Percentiles rank a stretch among this genome's conserved stretches.
These are phyloP conservation scores for Bombyx mandarina DNA, from an alignment of 1,140 invertebrate species.

Conservation along the genomic window DNA sequence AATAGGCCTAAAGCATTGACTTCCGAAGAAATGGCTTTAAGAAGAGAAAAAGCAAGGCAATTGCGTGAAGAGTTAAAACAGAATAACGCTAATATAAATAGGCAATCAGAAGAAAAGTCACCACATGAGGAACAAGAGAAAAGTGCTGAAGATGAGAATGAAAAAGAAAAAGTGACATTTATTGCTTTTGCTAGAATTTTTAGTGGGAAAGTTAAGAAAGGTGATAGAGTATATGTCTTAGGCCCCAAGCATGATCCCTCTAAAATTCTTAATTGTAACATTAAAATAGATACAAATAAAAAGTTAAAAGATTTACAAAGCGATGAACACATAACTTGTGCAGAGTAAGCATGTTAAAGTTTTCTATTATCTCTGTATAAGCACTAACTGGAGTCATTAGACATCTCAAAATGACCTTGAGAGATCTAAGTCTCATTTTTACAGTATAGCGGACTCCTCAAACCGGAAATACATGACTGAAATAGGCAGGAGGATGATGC, in stretches of 20 bases:
- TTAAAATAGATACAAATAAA: slow-evolving; percentile 66
- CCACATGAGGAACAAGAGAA: slow-evolving; percentile 57
- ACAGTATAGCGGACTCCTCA: too few species aligned
- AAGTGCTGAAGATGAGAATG: slow-evolving; percentile 37
- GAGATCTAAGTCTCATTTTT: too few species aligned
- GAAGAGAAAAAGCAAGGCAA: slow-evolving; percentile 79
- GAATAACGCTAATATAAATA: slow-evolving; percentile 49
- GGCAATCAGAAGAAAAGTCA: slow-evolving; percentile 48
- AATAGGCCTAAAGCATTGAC: slow-evolving; percentile 82
- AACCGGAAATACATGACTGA: too few species aligned
- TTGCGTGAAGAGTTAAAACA: slow-evolving; percentile 72
- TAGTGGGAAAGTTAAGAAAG: slow-evolving; percentile 86
- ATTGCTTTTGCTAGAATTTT: slow-evolving; percentile 95
- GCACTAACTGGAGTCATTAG: too few species aligned
- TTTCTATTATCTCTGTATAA: too few species aligned
- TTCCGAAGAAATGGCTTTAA: slow-evolving; percentile 79
- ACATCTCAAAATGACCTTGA: too few species aligned
- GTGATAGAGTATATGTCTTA: slow-evolving; percentile 86
- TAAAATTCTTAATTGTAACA: slow-evolving; percentile 61
- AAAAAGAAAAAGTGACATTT: slow-evolving; percentile 78
- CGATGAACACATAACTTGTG: slow-evolving; percentile 71
- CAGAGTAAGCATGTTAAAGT: slow-evolving; percentile 50
- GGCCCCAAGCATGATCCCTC: slow-evolving; percentile 93
- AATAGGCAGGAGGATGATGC: too few species aligned
- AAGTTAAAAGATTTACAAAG: slow-evolving; percentile 78